Evolutionary conservation across 2,888 invertebrate species (phyloP).

Genomic region (Dicycla oo): DNA sequence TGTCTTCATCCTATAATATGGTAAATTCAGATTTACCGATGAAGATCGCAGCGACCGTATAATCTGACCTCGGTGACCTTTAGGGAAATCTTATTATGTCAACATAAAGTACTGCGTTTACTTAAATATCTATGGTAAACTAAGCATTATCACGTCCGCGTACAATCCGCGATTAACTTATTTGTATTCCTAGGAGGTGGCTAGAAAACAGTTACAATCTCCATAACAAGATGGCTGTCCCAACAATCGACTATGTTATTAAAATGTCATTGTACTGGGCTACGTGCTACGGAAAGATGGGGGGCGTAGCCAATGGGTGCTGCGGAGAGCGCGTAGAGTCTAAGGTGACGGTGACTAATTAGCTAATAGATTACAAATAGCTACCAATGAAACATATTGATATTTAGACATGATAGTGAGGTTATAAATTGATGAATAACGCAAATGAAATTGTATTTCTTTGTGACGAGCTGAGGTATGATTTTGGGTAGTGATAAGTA

Average conservation of each 20-base stretch:
- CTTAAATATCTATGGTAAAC: conserved; percentile 35
- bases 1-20: conserved; percentile 33
- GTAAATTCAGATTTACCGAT: conserved; percentile 40
- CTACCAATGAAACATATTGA: background rate
- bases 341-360: background rate
- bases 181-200: conserved; percentile 51
- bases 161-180: conserved; percentile 45
- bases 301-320: conserved; percentile 12
- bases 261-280: conserved; percentile 17
- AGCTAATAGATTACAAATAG: background rate
- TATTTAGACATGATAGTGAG: background rate
- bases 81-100: conserved; percentile 54
- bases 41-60: conserved; percentile 9
- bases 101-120: conserved; percentile 3
- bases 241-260: conserved; percentile 21
- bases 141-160: conserved; percentile 24
- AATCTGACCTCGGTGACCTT: conserved; percentile 28
- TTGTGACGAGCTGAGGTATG: background rate
- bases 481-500: background rate
- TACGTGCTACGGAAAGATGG: conserved; percentile 15
- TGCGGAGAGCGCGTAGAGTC: conserved; percentile 9
- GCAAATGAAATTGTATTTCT: background rate
- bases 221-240: conserved; percentile 42
- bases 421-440: background rate
- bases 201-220: conserved; percentile 63